Evolutionary conservation across 1,140 invertebrate species (phyloP), one percentile per base, ranked within the genome.

Genomic region (Pseudomyrmex cubaensis): DNA sequence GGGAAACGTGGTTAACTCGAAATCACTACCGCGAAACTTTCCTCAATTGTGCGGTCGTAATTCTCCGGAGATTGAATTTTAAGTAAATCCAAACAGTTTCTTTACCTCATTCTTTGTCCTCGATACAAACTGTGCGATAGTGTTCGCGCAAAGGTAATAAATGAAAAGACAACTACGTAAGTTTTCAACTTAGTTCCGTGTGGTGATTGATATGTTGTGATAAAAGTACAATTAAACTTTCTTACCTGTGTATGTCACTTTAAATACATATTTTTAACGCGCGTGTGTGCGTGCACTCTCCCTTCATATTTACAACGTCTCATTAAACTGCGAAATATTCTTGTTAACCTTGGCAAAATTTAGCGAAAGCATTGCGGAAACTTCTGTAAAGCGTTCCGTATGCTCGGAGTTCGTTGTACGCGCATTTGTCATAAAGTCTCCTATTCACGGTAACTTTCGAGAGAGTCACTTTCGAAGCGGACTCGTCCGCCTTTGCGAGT

Each of bases 1-100:
- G 56, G 20, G 44, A 59, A 80, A 61, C 35, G 44, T 69, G 48
- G 64, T 80, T 80, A 80, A 80, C 57, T 80, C 44, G 10, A 61
- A 80, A 80, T 80, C 22, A 35, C 56, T 66, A 54, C 25, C 48
- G 61, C 57, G 44, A 59, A 66, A 44, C 15, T 25, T 70, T 70
- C 54, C 48, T 70, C 44, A 48, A 69, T 69, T 7, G 35, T 35
- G 44, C 15, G 8, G 46, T 10, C 44, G 35, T 78, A 78, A 78
- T 59, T 69, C 54, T 69, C 17, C 25, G 54, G 0, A 57, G 25
- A 78, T 59, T 69, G 63, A 78, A 69, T 78, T 69, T 70, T 69
- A 10, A 69, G 20, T 22, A 78, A 78, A 59, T 69, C 15, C 35
- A 25, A 78, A 48, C 10, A n/a, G 12, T 50, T 76, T 0, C 7